phyloP scores from a whole-genome alignment of 2,888 invertebrate species.

The Hydrotaea cyrtoneurina region DNA sequence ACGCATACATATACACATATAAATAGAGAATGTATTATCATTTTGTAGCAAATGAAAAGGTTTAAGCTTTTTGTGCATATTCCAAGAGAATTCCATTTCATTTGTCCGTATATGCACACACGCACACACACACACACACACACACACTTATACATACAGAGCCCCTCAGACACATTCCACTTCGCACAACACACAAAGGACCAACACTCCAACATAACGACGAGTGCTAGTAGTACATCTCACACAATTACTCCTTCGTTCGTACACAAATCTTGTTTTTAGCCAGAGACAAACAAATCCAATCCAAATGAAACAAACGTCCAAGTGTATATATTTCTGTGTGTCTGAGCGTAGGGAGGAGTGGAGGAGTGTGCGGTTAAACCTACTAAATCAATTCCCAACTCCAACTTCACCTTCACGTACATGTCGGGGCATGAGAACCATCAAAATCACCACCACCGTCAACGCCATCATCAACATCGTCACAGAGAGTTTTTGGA shows the following conservation, averaged over 20 bases:
- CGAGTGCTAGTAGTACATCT: background rate
- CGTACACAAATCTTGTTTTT: slow-evolving; percentile 7
- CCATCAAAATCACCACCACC: background rate
- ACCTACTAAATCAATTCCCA: slow-evolving; percentile 30
- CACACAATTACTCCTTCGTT: background rate
- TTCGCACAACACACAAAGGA: slow-evolving; percentile 20
- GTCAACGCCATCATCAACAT: slow-evolving; percentile 1
- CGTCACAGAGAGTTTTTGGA: slow-evolving; percentile 14
- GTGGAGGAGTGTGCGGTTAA: background rate
- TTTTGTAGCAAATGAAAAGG: slow-evolving; percentile 32
- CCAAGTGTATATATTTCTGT: background rate
- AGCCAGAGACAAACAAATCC: slow-evolving; percentile 13
- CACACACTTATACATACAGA: no score
- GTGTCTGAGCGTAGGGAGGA: no score
- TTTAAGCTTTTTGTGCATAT: slow-evolving; percentile 38
- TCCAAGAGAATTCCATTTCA: slow-evolving; percentile 39
- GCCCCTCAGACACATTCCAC: slow-evolving; percentile 21
- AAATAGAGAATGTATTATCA: slow-evolving; percentile 1
- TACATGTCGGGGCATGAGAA: background rate
- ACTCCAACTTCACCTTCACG: background rate
- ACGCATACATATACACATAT: background rate
- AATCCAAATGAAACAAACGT: slow-evolving; percentile 16
- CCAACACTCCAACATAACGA: background rate
- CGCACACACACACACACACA: slow-evolving; percentile 10
- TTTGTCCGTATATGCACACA: slow-evolving; percentile 4